A percentile compares a stretch with the other conserved stretches of the same genome.
phyloP scores from a whole-genome alignment of 2,888 invertebrate genomes.

The Homarus gammarus region DNA sequence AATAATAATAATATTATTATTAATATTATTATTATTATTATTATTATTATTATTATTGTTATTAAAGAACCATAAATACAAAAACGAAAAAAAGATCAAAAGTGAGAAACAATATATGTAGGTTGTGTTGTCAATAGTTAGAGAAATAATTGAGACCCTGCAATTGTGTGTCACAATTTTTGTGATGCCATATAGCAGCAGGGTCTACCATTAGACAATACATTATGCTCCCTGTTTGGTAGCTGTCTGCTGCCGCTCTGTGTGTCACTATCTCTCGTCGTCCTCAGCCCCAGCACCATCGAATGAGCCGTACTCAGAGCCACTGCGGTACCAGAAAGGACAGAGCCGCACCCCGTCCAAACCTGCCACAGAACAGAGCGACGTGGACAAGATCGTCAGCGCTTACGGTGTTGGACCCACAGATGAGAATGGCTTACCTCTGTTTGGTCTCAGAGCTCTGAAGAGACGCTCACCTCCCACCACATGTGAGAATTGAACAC shows the following conservation, averaged over 20 bases:
- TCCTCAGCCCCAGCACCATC: slow-evolving; percentile 34
- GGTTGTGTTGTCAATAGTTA: no score
- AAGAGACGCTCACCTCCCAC: slow-evolving; percentile 75
- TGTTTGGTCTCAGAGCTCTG: slow-evolving; percentile 89
- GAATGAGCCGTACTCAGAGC: slow-evolving; percentile 66
- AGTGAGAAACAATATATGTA: no score
- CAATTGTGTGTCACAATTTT: no score
- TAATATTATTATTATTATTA: background rate
- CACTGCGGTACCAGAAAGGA: slow-evolving; percentile 60
- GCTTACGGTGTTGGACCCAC: slow-evolving; percentile 91
- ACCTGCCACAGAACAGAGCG: slow-evolving; percentile 69
- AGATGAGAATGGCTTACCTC: slow-evolving; percentile 88
- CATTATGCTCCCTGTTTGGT: no score
- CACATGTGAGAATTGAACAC: slow-evolving; percentile 16
- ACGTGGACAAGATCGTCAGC: slow-evolving; percentile 83
- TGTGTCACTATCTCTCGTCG: background rate
- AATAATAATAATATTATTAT: no score
- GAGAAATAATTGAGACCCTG: no score
- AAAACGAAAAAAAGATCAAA: no score
- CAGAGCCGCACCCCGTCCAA: slow-evolving; percentile 59
- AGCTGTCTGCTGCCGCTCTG: no score
- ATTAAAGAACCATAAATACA: background rate
- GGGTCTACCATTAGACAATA: no score
- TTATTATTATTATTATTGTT: background rate
- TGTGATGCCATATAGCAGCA: no score